Base-by-base conservation (phyloP, 2,888 invertebrate species). In the Amaurobius ferox region DNA sequence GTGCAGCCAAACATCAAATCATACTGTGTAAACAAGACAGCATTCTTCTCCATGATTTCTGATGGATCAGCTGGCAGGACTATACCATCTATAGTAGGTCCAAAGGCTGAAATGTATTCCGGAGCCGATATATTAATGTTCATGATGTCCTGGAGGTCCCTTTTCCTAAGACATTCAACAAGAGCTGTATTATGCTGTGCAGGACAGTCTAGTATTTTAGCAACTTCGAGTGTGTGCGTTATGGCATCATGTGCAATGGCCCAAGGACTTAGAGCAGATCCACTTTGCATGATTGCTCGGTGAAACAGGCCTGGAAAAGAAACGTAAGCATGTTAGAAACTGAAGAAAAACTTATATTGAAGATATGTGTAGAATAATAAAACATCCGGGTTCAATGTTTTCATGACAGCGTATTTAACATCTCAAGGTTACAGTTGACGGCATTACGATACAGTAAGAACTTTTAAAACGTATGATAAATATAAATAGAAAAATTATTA, bases 61-160 rank as follows among this genome's bases (percentile, higher is more conserved):
- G 88, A 90, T 88, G 90, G 93, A 90, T 94, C 93, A 32, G 92
- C 96, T 94, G 19, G 95, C 90, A 97, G 96, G 88, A 98, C 96
- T 89, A 98, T 97, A 62, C 98, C 98, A 91, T 98, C 98, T 79
- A 98, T 96, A 90, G 97, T 97, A 3, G 98, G 98, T 0, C 97
- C 98, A 90, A 98, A 98, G n/a, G 88, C 83, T 5, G 88, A 78
- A 16, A 97, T 93, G 91, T 97, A 97, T 39, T 95, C 94, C 90
- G 96, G 95, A 6, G 87, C 83, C 35, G 71, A 39, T 79, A 96
- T 93, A 89, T 94, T 93, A 55, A 96, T 94, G 19, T 62, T 74
- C 62, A 89, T 70, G 29, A 89, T 86, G 16, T 89, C 89, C 16
- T 77, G 67, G 6, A 89, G 72, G 0, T 88, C 76, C 55, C 83